Evolutionary conservation across 2,888 invertebrate species (phyloP), one percentile per base, ranked within the genome.

Genomic region (Tuta absoluta): DNA sequence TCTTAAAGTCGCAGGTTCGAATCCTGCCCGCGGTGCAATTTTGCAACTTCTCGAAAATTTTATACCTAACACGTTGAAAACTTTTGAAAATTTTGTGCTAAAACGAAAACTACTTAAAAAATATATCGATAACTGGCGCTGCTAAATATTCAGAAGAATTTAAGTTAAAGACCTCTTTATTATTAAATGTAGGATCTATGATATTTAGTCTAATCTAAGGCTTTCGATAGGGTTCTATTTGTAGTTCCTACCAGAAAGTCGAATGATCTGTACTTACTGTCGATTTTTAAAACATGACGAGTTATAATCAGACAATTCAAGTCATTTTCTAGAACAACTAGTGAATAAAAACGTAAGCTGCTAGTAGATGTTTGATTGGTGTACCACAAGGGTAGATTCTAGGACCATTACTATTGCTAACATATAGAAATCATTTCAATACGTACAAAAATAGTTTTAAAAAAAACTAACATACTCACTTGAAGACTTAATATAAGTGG

Each of bases 401-500:
- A 4, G 11, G 21, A 19, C 12, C 21, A 1, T 21, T 11, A 12
- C 19, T 51, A 21, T 21, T 21, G 8, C 12, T 21, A 23, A 12
- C 2, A 2, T 21, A 21, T 1, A 21, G 2, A n/a, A n/a, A 45
- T 45, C 2, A 10, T 10, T 49, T 19, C 5, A 11, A 2, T 17
- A 49, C 8, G 48, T 19, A 49, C 10, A 19, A 49, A 49, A 49
- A 19, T n/a, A 19, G 5, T n/a, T n/a, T 14, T 10, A 49, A 19
- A 19, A 24, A 23, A 24, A 2, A 12, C 7, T 49, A 24, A 28
- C 2, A 17, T 73, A 94, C 96, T 95, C 84, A 98, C 98, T 95
- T 56, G 96, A 95, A 58, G 93, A 93, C 68, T 95, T 94, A 66
- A 99, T 97, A 78, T 98, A 99, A 4, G 95, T 86, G 23, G 99